phyloP scores from a whole-genome alignment of 2,797 vertebrate genomes.

The Chloroceryle inda region DNA sequence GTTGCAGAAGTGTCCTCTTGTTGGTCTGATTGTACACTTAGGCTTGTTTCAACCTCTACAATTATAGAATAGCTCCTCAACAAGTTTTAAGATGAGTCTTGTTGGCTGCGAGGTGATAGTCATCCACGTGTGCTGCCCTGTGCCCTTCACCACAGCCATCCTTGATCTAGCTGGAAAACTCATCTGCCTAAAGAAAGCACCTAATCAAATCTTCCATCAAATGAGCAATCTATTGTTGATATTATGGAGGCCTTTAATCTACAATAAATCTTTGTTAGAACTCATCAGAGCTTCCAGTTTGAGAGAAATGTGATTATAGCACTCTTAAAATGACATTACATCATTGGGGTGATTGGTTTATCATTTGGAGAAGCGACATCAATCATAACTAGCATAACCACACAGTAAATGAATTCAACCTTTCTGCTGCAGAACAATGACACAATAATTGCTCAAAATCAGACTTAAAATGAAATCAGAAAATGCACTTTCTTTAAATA shows the following conservation, averaged over 20 bases:
- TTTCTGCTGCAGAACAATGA: conserved; percentile 88
- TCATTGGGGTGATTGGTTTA: conserved; percentile 99
- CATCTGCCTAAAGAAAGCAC: conserved; percentile 75
- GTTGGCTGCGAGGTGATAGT: conserved; percentile 13
- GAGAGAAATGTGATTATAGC: conserved; percentile 98
- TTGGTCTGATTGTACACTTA: conserved; percentile 50
- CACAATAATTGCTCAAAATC: conserved; percentile 92
- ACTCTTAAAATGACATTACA: conserved; percentile 99
- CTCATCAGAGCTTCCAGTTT: conserved; percentile 94
- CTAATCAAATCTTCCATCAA: conserved; percentile 84
- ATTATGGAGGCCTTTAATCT: conserved; percentile 95
- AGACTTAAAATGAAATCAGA: conserved; percentile 89
- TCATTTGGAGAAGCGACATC: conserved; percentile 97
- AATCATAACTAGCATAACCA: conserved; percentile 96
- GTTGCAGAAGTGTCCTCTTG: neutral
- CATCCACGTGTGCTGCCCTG: conserved; percentile 32
- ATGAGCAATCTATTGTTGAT: conserved; percentile 98
- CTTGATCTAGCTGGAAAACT: conserved; percentile 74
- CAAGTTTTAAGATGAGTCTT: conserved; percentile 40
- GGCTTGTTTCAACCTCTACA: conserved; percentile 28
- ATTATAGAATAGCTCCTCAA: conserved; percentile 50
- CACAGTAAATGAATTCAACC: conserved; percentile 97
- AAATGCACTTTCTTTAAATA: conserved; percentile 87
- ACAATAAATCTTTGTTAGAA: conserved; percentile 99
- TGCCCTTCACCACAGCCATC: conserved; percentile 74